Conservation (phyloP, 2,888 invertebrate genomes). For the Xanthorhoe spadicearia region DNA sequence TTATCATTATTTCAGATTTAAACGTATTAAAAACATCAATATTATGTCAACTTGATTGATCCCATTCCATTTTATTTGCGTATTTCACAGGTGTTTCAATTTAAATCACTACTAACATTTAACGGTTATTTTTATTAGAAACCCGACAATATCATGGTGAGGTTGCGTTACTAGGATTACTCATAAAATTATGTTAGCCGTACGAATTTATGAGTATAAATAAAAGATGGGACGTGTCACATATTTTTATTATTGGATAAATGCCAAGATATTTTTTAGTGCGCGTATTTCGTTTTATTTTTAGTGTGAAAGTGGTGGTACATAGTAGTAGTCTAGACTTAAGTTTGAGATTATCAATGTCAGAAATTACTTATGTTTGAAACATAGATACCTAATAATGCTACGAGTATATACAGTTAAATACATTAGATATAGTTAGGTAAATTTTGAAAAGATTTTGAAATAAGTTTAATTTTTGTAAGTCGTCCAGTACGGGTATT, state of each 20-base stretch:
- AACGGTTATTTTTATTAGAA: slow-evolving; percentile 4
- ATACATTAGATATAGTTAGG: too few relatives aligned
- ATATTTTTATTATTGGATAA: slow-evolving; percentile 5
- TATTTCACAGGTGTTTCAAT: not conserved
- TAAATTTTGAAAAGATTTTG: too few relatives aligned
- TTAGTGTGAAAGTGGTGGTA: not conserved
- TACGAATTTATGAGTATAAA: slow-evolving; percentile 17
- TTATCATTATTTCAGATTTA: too few relatives aligned
- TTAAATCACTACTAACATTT: not conserved
- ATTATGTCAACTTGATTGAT: too few relatives aligned
- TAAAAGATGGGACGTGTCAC: slow-evolving; percentile 4
- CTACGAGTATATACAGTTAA: too few relatives aligned
- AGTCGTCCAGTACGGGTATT: too few relatives aligned
- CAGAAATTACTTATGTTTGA: too few relatives aligned
- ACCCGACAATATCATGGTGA: slow-evolving; percentile 1
- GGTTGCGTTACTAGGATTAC: slow-evolving; percentile 4
- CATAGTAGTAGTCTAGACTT: not conserved
- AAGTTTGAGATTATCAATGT: too few relatives aligned
- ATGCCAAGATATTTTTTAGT: slow-evolving; percentile 13
- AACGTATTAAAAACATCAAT: too few relatives aligned
- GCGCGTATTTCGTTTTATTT: slow-evolving; percentile 1
- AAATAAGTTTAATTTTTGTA: too few relatives aligned
- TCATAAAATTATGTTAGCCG: slow-evolving; percentile 3
- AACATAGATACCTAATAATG: too few relatives aligned
- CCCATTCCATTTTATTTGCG: too few relatives aligned